A percentile compares a stretch with the other conserved stretches of the same genome.
Evolutionary conservation across 2,797 vertebrate species (phyloP).

Genomic region (Moxostoma hubbsi): DNA sequence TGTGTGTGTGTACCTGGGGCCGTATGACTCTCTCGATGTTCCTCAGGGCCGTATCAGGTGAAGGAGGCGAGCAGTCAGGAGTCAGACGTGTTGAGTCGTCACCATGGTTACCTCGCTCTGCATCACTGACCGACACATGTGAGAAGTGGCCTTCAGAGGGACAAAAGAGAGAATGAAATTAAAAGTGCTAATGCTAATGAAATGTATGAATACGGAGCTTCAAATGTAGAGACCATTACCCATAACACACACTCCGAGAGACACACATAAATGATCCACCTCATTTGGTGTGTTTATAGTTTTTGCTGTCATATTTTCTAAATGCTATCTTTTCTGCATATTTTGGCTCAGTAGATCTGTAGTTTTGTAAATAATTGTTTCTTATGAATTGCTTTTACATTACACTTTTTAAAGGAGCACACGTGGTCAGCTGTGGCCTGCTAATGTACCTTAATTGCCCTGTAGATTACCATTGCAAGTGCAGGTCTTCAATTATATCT

Average conservation of each 20-base stretch:
- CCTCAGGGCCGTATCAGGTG: conserved; percentile 97
- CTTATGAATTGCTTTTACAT: not conserved
- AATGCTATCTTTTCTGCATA: no score
- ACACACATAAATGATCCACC: not conserved
- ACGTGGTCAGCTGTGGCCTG: not conserved
- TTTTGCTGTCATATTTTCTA: no score
- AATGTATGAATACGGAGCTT: not conserved
- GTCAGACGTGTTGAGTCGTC: conserved; percentile 92
- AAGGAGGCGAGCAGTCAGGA: conserved; percentile 97
- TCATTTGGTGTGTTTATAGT: no score
- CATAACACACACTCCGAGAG: not conserved
- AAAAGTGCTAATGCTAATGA: conserved; percentile 17
- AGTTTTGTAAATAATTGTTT: not conserved
- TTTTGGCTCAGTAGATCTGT: no score
- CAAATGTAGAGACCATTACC: not conserved
- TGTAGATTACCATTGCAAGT: no score
- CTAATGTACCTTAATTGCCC: no score
- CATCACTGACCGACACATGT: conserved; percentile 85
- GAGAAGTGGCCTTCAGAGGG: conserved; percentile 84
- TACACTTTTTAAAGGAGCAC: not conserved
- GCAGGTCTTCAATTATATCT: no score
- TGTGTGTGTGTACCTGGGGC: conserved; percentile 84
- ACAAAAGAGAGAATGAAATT: conserved; percentile 32
- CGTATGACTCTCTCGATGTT: conserved; percentile 98
- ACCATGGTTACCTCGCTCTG: conserved; percentile 91